Evolutionary conservation across 2,888 invertebrate genomes (phyloP).

Genomic region (Amphipyra tragopoginis): DNA sequence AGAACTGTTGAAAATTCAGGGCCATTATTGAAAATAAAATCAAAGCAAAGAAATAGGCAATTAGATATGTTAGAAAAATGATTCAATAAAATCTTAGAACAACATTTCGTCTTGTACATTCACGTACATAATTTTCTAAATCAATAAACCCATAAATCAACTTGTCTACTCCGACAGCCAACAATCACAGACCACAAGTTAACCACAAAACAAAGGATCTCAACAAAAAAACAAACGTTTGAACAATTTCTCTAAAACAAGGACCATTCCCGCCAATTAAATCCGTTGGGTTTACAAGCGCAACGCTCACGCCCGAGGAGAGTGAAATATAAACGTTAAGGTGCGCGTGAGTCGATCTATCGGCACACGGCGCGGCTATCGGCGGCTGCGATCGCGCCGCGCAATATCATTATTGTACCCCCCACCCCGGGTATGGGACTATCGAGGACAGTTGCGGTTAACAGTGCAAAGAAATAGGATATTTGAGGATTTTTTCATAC

Average conservation of each 20-base stretch:
- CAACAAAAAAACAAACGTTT: slow-evolving; percentile 28
- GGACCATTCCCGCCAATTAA: slow-evolving; percentile 80
- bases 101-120: too few relatives aligned
- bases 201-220: slow-evolving; percentile 13
- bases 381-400: slow-evolving; percentile 60
- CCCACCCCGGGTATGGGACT: slow-evolving; percentile 55
- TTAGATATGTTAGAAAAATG: too few relatives aligned
- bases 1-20: too few relatives aligned
- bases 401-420: slow-evolving; percentile 82
- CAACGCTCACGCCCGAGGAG: slow-evolving; percentile 75
- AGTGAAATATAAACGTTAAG: slow-evolving; percentile 72
- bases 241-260: slow-evolving; percentile 63
- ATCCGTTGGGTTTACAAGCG: slow-evolving; percentile 74
- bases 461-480: neutral
- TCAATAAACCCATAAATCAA: neutral
- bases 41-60: too few relatives aligned
- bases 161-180: slow-evolving; percentile 2
- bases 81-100: too few relatives aligned
- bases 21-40: too few relatives aligned
- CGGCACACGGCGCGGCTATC: slow-evolving; percentile 59
- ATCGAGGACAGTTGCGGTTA: slow-evolving; percentile 26
- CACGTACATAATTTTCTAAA: too few relatives aligned
- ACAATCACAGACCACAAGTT: slow-evolving; percentile 1
- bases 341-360: slow-evolving; percentile 66
- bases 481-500: too few relatives aligned